Base-by-base conservation (phyloP, 1,140 invertebrate genomes). In the Venturia canescens region DNA sequence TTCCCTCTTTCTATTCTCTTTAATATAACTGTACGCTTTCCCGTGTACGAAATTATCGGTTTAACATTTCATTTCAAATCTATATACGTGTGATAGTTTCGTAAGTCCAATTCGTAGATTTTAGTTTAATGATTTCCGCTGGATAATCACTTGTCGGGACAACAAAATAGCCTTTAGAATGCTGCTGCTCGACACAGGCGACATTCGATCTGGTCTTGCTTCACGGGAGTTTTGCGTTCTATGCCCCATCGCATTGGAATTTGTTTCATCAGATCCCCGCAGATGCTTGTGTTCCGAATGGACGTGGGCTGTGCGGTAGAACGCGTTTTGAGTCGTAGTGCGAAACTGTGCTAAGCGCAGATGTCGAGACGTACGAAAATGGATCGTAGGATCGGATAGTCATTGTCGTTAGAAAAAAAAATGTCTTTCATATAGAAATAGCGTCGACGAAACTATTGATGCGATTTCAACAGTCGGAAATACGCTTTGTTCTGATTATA, bases 91-190 rank as follows among this genome's bases (percentile, higher is more conserved):
- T 57, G 15, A 3, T 29, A 26, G 11, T 60, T 75, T 18, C 48
- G 26, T 31, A 60, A 9, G 57, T 16, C 23, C 57, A 63, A 26
- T 86, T 87, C 26, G n/a, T 89, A 84, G 86, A 89, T 89, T 89
- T 89, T 89, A 88, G 88, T 89, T 89, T 89, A 89, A 89, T 89
- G 87, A 89, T 89, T 89, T 89, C 88, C 87, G 84, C 72, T 70
- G 86, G 84, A 89, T 87, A 89, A 89, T 88, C 84, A 83, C 83
- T 83, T 67, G 50, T 63, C 75, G 81, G 80, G 86, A 13, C 18
- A 44, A 27, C 69, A 71, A 44, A 88, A 88, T 89, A 84, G 87
- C 85, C 79, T 83, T 83, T 82, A 1, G 82, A 86, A 84, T 86
- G 84, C 84, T 78, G 27, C 60, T 26, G 26, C 84, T 80, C 85